phyloP scores from a whole-genome alignment of 2,888 invertebrate species.

The Synergus laeviventris region DNA sequence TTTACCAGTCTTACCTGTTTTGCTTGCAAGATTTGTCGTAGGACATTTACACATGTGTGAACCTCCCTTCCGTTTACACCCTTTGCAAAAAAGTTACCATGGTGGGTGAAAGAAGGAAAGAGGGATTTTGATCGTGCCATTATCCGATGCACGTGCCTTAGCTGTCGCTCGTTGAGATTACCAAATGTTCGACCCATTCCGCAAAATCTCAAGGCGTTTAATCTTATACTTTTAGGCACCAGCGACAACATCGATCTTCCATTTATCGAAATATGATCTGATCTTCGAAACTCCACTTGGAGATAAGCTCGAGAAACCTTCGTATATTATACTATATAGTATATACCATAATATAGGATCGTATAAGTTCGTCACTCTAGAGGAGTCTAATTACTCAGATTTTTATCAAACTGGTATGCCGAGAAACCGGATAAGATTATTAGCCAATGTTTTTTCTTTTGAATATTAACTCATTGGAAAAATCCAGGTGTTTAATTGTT shows the following conservation, averaged over 20 bases:
- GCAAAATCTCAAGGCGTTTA: too few relatives aligned
- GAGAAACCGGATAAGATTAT: not conserved
- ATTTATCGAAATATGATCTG: not conserved
- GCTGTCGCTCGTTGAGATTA: not conserved
- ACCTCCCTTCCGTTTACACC: slow-evolving; percentile 2
- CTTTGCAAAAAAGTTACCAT: not conserved
- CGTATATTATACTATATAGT: too few relatives aligned
- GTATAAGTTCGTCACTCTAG: not conserved
- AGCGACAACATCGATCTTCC: not conserved
- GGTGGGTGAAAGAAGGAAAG: not conserved
- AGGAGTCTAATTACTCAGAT: not conserved
- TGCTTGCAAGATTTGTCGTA: slow-evolving; percentile 6
- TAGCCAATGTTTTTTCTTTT: too few relatives aligned
- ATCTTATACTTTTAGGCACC: too few relatives aligned
- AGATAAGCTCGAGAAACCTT: not conserved
- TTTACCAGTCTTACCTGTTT: slow-evolving; percentile 19
- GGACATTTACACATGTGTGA: slow-evolving; percentile 13
- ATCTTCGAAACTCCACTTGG: not conserved
- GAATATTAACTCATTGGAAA: too few relatives aligned
- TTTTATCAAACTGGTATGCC: not conserved
- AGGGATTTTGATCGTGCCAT: not conserved
- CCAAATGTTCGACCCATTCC: too few relatives aligned
- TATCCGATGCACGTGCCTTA: slow-evolving; percentile 20
- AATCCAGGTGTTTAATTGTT: too few relatives aligned
- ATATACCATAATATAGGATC: too few relatives aligned